A percentile compares a stretch with the other conserved stretches of the same genome.
Conservation (phyloP, 2,113 vertebrate species). For the Theristicus caerulescens region DNA sequence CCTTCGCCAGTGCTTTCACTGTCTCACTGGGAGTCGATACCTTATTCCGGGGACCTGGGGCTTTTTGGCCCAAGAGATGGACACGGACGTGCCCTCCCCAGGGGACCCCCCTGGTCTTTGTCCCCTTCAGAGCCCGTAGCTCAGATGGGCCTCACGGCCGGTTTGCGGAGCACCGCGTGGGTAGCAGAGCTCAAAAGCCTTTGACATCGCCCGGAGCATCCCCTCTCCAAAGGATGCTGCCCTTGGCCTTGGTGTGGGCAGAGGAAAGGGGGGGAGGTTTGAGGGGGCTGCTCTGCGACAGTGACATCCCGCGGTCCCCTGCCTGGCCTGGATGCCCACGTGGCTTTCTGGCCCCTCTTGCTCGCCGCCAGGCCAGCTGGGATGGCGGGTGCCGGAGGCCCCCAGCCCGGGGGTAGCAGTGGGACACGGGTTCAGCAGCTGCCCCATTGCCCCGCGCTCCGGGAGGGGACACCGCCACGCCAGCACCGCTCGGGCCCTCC, state of each 20-base stretch:
- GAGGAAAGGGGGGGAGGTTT: background rate
- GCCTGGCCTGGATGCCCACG: background rate
- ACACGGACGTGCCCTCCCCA: accelerated
- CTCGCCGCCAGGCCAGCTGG: background rate
- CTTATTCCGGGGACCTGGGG: background rate
- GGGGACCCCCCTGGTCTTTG: background rate
- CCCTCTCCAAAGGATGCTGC: background rate
- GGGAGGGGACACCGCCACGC: accelerated
- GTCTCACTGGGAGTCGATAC: accelerated
- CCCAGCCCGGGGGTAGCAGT: background rate
- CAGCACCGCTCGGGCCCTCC: accelerated
- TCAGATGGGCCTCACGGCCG: accelerated
- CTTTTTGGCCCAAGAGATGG: background rate
- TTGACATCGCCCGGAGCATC: background rate
- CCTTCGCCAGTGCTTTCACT: accelerated
- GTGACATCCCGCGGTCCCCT: background rate
- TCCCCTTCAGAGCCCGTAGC: background rate
- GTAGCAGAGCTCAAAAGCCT: background rate
- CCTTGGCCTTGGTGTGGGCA: background rate
- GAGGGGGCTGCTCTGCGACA: background rate
- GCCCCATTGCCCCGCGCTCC: background rate
- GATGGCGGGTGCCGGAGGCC: background rate
- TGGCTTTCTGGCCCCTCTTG: background rate
- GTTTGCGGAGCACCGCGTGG: background rate
- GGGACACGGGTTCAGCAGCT: background rate